A percentile compares a stretch with the other conserved stretches of the same genome.
phyloP scores from a whole-genome alignment of 2,113 vertebrate genomes.

The Osmerus eperlanus region DNA sequence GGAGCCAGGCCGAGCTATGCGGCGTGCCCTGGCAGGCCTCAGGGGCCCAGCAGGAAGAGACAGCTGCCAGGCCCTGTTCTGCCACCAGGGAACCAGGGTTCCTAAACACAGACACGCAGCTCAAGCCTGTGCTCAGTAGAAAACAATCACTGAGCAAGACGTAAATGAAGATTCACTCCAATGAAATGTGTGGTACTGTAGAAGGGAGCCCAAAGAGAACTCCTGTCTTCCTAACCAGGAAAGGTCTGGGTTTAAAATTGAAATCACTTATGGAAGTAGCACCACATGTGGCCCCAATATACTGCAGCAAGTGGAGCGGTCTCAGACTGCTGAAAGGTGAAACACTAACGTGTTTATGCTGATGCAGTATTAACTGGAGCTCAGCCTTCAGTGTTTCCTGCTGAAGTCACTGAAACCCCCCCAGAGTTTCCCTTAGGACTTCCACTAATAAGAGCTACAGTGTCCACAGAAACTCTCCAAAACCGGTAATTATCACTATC shows the following conservation, averaged over 20 bases:
- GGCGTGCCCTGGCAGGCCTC: constrained; percentile 18
- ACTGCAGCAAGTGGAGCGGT: background rate
- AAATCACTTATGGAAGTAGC: background rate
- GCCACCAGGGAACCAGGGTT: constrained; percentile 16
- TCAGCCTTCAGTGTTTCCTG: background rate
- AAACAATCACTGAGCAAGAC: too few relatives aligned
- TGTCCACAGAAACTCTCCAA: too few relatives aligned
- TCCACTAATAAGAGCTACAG: too few relatives aligned
- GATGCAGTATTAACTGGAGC: background rate
- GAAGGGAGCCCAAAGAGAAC: too few relatives aligned
- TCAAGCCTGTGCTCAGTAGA: background rate
- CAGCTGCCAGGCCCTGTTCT: constrained; percentile 30
- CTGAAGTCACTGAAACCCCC: background rate
- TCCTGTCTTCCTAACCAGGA: background rate
- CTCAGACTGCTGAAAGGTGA: background rate
- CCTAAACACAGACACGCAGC: background rate
- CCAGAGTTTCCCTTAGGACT: too few relatives aligned
- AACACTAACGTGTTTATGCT: constrained; percentile 1
- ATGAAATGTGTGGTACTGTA: too few relatives aligned
- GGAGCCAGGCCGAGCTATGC: constrained; percentile 21
- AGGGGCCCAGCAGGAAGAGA: constrained; percentile 1
- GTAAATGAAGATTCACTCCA: too few relatives aligned
- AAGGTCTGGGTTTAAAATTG: background rate
- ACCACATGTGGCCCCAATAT: background rate
- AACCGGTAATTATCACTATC: too few relatives aligned